These are phyloP conservation scores for Cremastinae sp. DNA, from an alignment of 2,888 invertebrate genomes.

Conservation along the genomic window DNA sequence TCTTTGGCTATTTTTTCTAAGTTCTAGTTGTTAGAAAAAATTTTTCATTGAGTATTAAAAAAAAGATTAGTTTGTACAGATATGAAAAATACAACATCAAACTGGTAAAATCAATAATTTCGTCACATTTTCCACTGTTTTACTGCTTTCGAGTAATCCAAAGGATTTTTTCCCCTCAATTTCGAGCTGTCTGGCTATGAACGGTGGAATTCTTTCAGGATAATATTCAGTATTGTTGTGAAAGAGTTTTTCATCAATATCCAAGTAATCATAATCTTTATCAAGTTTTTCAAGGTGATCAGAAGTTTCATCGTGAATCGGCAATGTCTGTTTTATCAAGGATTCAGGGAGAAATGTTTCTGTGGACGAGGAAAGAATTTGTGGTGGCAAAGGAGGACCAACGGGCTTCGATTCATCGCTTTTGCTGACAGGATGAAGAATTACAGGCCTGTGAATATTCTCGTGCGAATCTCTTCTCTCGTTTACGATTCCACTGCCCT, in stretches of 20 bases:
- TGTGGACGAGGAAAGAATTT: background rate
- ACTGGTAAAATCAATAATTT: constrained; percentile 28
- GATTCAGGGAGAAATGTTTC: background rate
- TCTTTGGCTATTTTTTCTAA: background rate
- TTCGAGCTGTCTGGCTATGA: constrained; percentile 18
- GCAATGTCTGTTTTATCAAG: background rate
- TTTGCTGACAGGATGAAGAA: too few species aligned
- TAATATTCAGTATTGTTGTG: constrained; percentile 56
- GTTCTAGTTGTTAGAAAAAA: background rate
- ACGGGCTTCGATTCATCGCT: too few species aligned
- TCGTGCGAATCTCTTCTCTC: background rate
- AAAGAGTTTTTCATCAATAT: background rate
- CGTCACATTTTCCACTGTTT: background rate
- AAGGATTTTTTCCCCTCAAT: background rate
- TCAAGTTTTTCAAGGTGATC: background rate
- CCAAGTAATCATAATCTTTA: background rate
- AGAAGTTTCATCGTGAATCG: background rate
- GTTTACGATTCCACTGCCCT: background rate
- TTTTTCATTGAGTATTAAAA: too few species aligned
- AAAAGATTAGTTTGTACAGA: too few species aligned
- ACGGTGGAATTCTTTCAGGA: constrained; percentile 62
- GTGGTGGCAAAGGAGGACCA: too few species aligned
- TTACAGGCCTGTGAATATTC: too few species aligned
- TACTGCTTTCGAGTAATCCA: background rate
- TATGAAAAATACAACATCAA: background rate